Percentiles rank a stretch among this genome's conserved stretches.
phyloP scores from a whole-genome alignment of 2,888 invertebrate genomes.

The Aspidapion aeneum region DNA sequence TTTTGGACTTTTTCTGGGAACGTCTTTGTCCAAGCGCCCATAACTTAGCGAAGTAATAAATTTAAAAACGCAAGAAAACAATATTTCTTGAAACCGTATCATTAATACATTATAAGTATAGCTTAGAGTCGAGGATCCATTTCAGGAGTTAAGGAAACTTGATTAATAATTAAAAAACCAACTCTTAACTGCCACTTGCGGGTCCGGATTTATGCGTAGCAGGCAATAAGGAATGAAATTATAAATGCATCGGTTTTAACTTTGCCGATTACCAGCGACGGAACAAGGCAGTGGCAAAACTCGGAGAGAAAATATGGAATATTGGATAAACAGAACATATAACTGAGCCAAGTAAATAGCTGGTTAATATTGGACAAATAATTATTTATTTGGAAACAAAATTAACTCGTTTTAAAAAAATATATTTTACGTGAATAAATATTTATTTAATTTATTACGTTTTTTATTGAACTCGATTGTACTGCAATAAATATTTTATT shows the following conservation, averaged over 20 bases:
- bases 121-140: constrained; percentile 29
- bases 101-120: constrained; percentile 34
- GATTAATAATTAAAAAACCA: constrained; percentile 23
- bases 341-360: too few species aligned
- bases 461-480: too few species aligned
- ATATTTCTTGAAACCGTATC: constrained; percentile 26
- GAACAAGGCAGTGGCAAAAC: too few species aligned
- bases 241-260: not conserved
- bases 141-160: constrained; percentile 23
- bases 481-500: too few species aligned
- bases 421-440: too few species aligned
- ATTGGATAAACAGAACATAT: too few species aligned
- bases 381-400: too few species aligned
- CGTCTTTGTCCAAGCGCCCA: constrained; percentile 15
- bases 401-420: too few species aligned
- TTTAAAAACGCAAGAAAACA: constrained; percentile 21
- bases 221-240: not conserved
- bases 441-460: too few species aligned
- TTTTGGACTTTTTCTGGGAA: too few species aligned
- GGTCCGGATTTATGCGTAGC: not conserved
- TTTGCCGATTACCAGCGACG: not conserved
- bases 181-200: not conserved
- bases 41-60: constrained; percentile 21
- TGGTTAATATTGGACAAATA: too few species aligned
- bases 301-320: too few species aligned